phyloP scores from a whole-genome alignment of 2,888 invertebrate genomes.

The Baronia brevicornis region DNA sequence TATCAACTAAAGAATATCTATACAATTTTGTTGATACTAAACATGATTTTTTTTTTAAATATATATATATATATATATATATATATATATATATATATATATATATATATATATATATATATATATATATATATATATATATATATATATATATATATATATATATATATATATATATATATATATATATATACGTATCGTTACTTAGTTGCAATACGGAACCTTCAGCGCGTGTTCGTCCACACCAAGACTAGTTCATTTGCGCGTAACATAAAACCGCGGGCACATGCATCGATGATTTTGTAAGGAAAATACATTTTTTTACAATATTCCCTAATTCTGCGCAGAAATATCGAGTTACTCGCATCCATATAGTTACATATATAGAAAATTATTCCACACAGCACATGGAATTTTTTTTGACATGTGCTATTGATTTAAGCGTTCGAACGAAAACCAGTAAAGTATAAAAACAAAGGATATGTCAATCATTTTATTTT shows the following conservation, averaged over 20 bases:
- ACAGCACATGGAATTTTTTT: slow-evolving; percentile 42
- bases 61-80: too few species aligned
- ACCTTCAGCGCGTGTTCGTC: slow-evolving; percentile 10
- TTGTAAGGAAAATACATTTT: slow-evolving; percentile 57
- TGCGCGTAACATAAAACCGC: slow-evolving; percentile 57
- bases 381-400: slow-evolving; percentile 42
- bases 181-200: background rate
- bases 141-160: too few species aligned
- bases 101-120: too few species aligned
- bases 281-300: slow-evolving; percentile 50
- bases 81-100: too few species aligned
- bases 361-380: slow-evolving; percentile 28
- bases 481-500: slow-evolving; percentile 34
- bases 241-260: slow-evolving; percentile 19
- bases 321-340: slow-evolving; percentile 65
- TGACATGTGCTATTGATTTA: slow-evolving; percentile 55
- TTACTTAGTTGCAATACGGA: slow-evolving; percentile 8
- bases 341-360: slow-evolving; percentile 67
- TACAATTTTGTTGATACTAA: too few species aligned
- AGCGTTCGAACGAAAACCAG: slow-evolving; percentile 27
- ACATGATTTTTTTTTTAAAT: too few species aligned
- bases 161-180: too few species aligned
- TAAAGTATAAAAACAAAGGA: slow-evolving; percentile 25
- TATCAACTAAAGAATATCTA: too few species aligned
- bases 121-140: too few species aligned